Evolutionary conservation across 2,888 invertebrate species (phyloP), one percentile per base, ranked within the genome.

Genomic region (Mythimna pallens): DNA sequence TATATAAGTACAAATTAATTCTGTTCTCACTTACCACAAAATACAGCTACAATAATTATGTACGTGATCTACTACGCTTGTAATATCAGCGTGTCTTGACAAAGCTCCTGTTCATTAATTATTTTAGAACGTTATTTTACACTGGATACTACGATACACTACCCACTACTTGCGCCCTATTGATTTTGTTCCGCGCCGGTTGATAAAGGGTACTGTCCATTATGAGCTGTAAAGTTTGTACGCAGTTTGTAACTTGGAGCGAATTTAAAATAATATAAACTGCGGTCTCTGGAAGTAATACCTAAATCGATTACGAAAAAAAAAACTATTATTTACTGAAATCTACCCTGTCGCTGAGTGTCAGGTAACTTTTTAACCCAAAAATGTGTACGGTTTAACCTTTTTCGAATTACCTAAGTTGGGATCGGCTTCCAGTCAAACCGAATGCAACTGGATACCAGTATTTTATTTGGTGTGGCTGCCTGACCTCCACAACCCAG

Each of bases 41-140:
- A 57, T 52, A 57, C 47, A 52, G 58, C 57, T 47, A 69, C 59
- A 65, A 67, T 81, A 67, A 78, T 71, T 64, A 67, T 6, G 40
- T 61, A 57, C 79, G 20, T 68, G 70, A 72, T 65, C 70, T 55
- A 57, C 47, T 68, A 62, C 70, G 65, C 71, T 76, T 66, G 10
- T 63, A 70, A 65, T 65, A 72, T 50, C 76, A 66, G 43, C 71
- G 62, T 62, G 30, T 81, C 81, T 62, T 79, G 58, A 73, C 71
- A 73, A 79, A 83, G 81, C 84, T 69, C 62, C 25, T 40, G 65
- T 67, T 75, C 81, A 81, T 84, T 84, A 83, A 84, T 83, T 78
- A 75, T 73, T 81, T 81, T 71, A 78, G 63, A 70, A 73, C 71
- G 62, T 58, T 81, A 78, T 61, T 81, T 73, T 57, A 70, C 68